phyloP scores from a whole-genome alignment of 2,888 invertebrate genomes.

The Parascotia fuliginaria region DNA sequence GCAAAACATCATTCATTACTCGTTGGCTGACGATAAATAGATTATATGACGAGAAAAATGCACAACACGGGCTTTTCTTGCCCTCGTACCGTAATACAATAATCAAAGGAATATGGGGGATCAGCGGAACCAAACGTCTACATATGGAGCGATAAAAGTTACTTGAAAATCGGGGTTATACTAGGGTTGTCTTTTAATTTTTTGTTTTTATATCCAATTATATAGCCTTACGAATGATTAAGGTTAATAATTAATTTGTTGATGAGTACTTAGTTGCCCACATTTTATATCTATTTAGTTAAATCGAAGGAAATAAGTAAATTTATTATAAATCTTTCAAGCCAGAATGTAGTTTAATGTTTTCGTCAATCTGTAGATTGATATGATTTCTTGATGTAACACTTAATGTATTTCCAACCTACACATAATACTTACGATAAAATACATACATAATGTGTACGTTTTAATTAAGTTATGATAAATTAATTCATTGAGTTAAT shows the following conservation, averaged over 20 bases:
- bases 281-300: too few relatives aligned
- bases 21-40: constrained; percentile 76
- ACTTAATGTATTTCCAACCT: too few relatives aligned
- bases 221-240: too few relatives aligned
- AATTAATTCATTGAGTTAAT: not conserved
- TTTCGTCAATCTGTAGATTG: too few relatives aligned
- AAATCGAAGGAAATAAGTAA: too few relatives aligned
- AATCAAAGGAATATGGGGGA: constrained; percentile 83
- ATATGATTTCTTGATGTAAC: too few relatives aligned
- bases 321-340: too few relatives aligned
- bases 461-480: not conserved
- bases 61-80: constrained; percentile 67
- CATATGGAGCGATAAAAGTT: constrained; percentile 78
- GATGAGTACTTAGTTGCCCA: too few relatives aligned
- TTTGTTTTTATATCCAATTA: constrained; percentile 8
- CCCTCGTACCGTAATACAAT: constrained; percentile 80
- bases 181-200: constrained; percentile 51
- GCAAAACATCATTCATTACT: constrained; percentile 81
- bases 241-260: too few relatives aligned
- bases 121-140: constrained; percentile 72
- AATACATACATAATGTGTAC: too few relatives aligned
- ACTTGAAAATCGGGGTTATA: constrained; percentile 60
- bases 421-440: too few relatives aligned
- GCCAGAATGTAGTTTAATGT: too few relatives aligned
- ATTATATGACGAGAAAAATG: constrained; percentile 78